Base-by-base conservation (phyloP, 2,113 vertebrate species). In the Girardinichthys multiradiatus region DNA sequence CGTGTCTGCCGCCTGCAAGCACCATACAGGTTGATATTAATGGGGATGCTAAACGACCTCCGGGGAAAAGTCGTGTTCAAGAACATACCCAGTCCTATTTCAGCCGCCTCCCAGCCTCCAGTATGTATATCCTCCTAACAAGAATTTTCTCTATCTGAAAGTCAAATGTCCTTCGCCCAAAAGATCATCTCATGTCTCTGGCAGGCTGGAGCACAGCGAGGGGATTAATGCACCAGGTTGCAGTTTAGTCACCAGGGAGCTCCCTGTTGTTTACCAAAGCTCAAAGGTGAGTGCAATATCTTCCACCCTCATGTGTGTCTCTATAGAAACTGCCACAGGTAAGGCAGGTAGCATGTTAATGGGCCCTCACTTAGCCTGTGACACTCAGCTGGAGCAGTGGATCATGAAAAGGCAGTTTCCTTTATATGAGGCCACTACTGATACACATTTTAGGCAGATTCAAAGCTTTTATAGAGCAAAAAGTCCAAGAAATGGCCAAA, bases 11-110 rank as follows among this genome's bases (percentile, higher is more conserved):
- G 76, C 88, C 87, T 90, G 64, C 87, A 91, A 73, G 91, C 85
- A 5, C 92, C 92, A 74, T 94, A 95, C 79, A 96, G 92, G 69
- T 94, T 96, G 70, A 95, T 96, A 86, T 93, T 95, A 82, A 96
- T 90, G 9, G 95, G 95, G 70, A 96, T 78, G 83, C 80, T 94
- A 84, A 95, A 94, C 4, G 94, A 95, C 84, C 91, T 92, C 87
- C 93, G 91, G 67, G 92, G 90, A 69, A 91, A 90, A 7, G 79
- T 37, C 35, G 84, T 67, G 80, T 90, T 93, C 76, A 92, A 78
- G 73, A 90, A 89, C 90, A 90, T 93, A 48, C 74, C 84, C 69
- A 63, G 83, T 78, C 73, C 67, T 79, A 27, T 35, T 61, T 27
- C 61, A 57, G 77, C 70, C 74, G 28, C 72, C 68, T 67, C 73